These are phyloP conservation scores for Bucco capensis DNA, from an alignment of 2,113 vertebrate species.

Conservation along the genomic window DNA sequence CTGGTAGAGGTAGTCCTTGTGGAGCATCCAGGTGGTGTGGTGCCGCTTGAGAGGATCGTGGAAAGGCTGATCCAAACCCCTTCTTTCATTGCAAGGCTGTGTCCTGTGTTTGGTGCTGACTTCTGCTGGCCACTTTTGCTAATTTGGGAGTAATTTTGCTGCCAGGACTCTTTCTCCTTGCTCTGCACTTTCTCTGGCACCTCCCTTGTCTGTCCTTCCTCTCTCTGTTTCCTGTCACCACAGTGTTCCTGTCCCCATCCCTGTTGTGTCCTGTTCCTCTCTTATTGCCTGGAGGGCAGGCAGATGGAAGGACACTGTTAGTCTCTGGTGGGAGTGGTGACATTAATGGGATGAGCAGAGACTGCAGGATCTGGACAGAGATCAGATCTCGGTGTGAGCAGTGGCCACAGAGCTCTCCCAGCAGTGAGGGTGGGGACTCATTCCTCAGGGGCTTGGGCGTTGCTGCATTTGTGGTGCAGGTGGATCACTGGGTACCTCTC, in stretches of 20 bases:
- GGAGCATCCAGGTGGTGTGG: not conserved
- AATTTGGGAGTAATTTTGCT: not conserved
- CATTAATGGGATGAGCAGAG: rapidly evolving
- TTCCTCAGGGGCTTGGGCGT: not conserved
- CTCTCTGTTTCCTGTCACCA: not conserved
- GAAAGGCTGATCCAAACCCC: rapidly evolving
- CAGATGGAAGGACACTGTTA: too few species aligned
- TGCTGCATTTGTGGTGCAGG: rapidly evolving
- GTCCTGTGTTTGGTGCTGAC: not conserved
- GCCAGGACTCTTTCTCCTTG: not conserved
- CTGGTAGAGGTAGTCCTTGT: rapidly evolving
- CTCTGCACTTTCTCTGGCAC: not conserved
- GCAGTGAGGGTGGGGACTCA: rapidly evolving
- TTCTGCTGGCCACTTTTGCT: not conserved
- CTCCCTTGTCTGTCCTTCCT: not conserved
- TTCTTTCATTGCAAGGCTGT: rapidly evolving
- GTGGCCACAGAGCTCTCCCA: not conserved
- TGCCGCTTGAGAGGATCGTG: rapidly evolving
- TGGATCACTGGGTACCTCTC: not conserved
- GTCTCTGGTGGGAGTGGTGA: not conserved
- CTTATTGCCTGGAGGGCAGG: not conserved
- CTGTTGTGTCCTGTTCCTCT: not conserved
- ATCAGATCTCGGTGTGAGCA: rapidly evolving
- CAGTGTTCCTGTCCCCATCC: rapidly evolving
- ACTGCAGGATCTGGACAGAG: not conserved